Conservation (phyloP, 2,797 vertebrate species). For the Alauda arvensis region DNA sequence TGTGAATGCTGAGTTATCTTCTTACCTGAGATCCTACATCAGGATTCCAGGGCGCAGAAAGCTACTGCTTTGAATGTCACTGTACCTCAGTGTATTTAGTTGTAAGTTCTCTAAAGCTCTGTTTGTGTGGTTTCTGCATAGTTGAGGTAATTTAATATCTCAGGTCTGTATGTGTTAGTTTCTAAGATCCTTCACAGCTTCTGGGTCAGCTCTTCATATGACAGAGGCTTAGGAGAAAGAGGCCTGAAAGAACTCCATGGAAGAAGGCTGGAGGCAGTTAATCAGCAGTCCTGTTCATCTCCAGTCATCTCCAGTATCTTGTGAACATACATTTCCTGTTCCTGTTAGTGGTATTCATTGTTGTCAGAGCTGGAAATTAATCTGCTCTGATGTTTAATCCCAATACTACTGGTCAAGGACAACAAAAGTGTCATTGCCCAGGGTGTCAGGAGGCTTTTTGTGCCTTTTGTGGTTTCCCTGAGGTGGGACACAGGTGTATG, state of each 20-base stretch:
- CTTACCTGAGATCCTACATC: too few species aligned
- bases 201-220: neutral
- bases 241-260: neutral
- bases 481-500: neutral
- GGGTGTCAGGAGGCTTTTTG: neutral
- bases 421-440: neutral
- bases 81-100: fast-evolving
- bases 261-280: neutral
- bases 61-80: neutral
- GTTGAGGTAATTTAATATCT: neutral
- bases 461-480: neutral
- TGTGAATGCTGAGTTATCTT: neutral
- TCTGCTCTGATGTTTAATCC: neutral
- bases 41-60: neutral
- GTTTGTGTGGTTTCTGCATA: fast-evolving
- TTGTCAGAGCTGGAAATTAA: neutral
- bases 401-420: neutral
- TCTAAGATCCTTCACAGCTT: neutral
- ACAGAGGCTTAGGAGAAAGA: neutral
- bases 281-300: neutral
- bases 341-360: neutral
- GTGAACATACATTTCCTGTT: neutral
- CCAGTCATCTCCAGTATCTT: neutral
- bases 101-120: neutral
- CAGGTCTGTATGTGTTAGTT: neutral